phyloP scores from a whole-genome alignment of 2,797 vertebrate genomes.

The Parauchenoglanis ngamensis region DNA sequence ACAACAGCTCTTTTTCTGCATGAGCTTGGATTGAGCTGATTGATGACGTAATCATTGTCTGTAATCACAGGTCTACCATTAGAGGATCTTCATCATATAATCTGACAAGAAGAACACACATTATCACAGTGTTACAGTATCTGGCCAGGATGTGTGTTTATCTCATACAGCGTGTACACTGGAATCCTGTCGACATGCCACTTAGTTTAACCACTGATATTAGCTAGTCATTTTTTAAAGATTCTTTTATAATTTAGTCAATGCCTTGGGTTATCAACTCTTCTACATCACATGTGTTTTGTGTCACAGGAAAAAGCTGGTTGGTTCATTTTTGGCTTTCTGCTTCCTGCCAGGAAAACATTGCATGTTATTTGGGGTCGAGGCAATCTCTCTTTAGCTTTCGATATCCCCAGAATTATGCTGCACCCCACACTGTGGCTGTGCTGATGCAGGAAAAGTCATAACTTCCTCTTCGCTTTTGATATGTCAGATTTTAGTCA shows the following conservation, averaged over 20 bases:
- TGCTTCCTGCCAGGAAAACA: slow-evolving; percentile 20
- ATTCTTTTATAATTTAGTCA: not conserved
- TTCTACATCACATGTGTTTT: not conserved
- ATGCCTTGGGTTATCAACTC: not conserved
- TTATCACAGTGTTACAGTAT: not conserved
- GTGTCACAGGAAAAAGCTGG: slow-evolving; percentile 23
- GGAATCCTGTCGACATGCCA: not conserved
- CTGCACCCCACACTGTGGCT: not conserved
- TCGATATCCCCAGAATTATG: not conserved
- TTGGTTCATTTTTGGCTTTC: not conserved
- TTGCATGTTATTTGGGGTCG: slow-evolving; percentile 12
- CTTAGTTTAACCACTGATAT: not conserved
- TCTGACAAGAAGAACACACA: not conserved
- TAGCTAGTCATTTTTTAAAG: not conserved
- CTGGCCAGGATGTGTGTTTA: not conserved
- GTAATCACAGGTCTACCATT: not conserved
- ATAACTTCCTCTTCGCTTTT: slow-evolving; percentile 23
- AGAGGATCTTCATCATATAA: not conserved
- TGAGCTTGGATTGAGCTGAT: not conserved
- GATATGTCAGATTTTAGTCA: slow-evolving; percentile 2
- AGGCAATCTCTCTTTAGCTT: slow-evolving; percentile 1
- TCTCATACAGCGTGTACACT: not conserved
- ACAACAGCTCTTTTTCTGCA: not conserved
- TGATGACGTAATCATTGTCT: not conserved
- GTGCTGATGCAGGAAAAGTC: slow-evolving; percentile 28